phyloP scores from a whole-genome alignment of 1,140 invertebrate species.

The Plodia interpunctella region DNA sequence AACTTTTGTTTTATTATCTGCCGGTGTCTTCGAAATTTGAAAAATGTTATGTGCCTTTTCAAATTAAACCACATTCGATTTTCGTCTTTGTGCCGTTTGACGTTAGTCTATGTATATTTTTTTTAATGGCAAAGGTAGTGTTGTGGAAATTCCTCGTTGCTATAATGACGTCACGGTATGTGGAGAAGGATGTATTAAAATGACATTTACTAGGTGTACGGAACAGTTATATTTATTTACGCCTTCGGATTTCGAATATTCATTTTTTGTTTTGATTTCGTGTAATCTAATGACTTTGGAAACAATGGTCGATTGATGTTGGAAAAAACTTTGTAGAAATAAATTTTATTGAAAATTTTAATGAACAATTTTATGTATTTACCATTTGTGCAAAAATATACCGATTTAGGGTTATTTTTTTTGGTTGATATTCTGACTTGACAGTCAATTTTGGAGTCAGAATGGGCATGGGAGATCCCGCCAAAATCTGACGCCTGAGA shows the following conservation, averaged over 20 bases:
- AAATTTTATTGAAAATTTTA: no score
- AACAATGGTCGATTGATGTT: background rate
- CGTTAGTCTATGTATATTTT: constrained; percentile 15
- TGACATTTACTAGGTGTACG: constrained; percentile 52
- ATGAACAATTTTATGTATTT: no score
- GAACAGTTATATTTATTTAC: constrained; percentile 42
- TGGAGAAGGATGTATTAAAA: constrained; percentile 55
- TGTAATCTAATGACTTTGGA: background rate
- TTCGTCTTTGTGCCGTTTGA: constrained; percentile 16
- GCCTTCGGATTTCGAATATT: constrained; percentile 32
- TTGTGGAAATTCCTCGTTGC: constrained; percentile 20
- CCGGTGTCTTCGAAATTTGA: constrained; percentile 23
- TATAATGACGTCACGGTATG: constrained; percentile 60
- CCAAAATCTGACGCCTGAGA: no score
- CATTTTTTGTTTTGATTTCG: constrained; percentile 4
- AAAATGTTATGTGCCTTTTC: background rate
- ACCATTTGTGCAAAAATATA: no score
- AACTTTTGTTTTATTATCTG: constrained; percentile 37
- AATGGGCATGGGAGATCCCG: no score
- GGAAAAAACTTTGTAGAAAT: background rate
- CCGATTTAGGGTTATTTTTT: no score
- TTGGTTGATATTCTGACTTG: no score
- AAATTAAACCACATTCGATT: background rate
- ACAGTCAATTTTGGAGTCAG: no score
- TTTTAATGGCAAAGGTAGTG: constrained; percentile 10